Base-by-base conservation (phyloP, 37 sponge, comb jelly and placozoan species). In the Cladorhizidae sp. region DNA sequence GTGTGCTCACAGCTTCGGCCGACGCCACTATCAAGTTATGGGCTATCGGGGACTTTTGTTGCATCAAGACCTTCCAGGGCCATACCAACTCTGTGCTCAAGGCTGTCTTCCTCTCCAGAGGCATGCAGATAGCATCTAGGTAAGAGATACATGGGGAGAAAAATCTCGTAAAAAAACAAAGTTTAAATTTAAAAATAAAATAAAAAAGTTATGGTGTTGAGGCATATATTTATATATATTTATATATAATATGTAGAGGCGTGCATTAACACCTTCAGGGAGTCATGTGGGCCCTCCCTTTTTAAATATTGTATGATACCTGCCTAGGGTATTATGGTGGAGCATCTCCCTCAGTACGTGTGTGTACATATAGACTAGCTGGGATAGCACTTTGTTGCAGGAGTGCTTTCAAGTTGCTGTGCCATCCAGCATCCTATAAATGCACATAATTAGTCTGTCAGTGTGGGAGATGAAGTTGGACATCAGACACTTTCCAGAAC, bases 41-140 rank as follows among this genome's bases (percentile, higher is more conserved):
- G 99, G 81, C 90, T 22, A 50, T 99, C 28, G 41, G 67, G 26
- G 93, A 94, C 81, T 89, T 77, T 80, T 73, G 76, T 51, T 96
- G 97, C 74, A 69, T 92, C 32, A 92, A 88, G 73, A 96, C 99
- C 20, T 96, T 96, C 80, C 95, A 99, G 75, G 95, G 99, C 0
- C 99, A 99, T 71, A 80, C 87, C 40, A 85, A 61, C 55, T 94
- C 97, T 18, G 93, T 96, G 5, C 84, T 99, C 41, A 93, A 93
- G 28, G 88, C 81, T 21, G 58, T 76, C 33, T 99, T 96, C 80
- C 78, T 91, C 55, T 77, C 91, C 31, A 80, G 80, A 79, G 99
- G 99, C 5, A 92, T 85, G 80, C 97, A 96, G 78, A 39, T 99
- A 18, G 91, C 82, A 28, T 97, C 98, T 65, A 90, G 81, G 87